Evolutionary conservation across 2,113 vertebrate species (phyloP), one percentile per base, ranked within the genome.

Genomic region (Ifrita kowaldi): DNA sequence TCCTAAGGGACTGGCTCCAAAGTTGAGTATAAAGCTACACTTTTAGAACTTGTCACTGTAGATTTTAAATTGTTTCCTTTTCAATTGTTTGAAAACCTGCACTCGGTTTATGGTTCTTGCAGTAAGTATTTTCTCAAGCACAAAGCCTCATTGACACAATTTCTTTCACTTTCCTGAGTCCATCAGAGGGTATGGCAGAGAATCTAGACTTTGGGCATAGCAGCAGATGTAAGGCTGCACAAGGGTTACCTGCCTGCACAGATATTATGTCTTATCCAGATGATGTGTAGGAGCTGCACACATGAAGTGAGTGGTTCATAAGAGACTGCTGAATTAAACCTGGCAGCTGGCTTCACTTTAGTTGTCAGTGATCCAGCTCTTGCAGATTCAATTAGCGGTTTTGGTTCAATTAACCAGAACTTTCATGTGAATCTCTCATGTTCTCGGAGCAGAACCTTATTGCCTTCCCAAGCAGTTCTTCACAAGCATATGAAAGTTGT

Each of bases 331-430:
- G 89, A 93, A 94, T 89, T 91, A 83, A 95, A 94, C 57, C 78
- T 90, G 84, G 78, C 91, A 91, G 42, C 49, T 90, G 78, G 62
- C 84, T 76, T 85, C 63, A 62, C 53, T 89, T 85, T 69, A 82
- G 32, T 39, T 87, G 70, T 91, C 93, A 85, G 57, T 83, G 85
- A 91, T 93, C 87, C 74, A 93, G 67, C 30, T 87, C 78, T 65
- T 91, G 77, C 41, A 93, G 84, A 91, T 94, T 94, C 87, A 96
- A 57, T 97, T 93, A 96, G 67, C 73, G 63, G 35, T 87, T 95
- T 93, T 73, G 41, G 70, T 87, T 94, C 91, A 94, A 77, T 96
- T 94, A 95, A 85, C 55, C 57, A 94, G 37, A 79, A 96, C 78
- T 87, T 96, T 70, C 21, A 47, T 50, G 59, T 70, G 84, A 82